These are phyloP conservation scores for Pseudocheirus occidentalis DNA, from an alignment of 2,797 vertebrate genomes.

Conservation along the genomic window DNA sequence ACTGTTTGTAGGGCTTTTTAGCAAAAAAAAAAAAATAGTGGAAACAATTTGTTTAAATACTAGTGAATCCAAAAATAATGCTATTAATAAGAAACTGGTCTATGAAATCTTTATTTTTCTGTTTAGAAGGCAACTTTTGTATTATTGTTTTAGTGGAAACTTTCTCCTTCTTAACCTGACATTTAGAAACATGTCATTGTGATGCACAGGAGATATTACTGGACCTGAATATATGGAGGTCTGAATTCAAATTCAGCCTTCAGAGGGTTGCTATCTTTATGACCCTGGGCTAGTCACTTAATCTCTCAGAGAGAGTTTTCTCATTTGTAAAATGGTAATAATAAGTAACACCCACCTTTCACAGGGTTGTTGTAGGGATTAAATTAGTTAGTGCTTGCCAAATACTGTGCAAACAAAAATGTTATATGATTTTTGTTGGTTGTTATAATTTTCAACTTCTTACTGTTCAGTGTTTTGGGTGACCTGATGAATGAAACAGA, in stretches of 20 bases:
- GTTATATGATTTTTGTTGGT: no score
- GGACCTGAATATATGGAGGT: background rate
- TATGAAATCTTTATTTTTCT: slow-evolving; percentile 75
- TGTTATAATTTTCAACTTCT: slow-evolving; percentile 73
- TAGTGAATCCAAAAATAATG: slow-evolving; percentile 71
- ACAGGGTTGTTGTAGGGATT: background rate
- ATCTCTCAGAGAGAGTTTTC: background rate
- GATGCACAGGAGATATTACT: background rate
- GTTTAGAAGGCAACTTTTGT: slow-evolving; percentile 67
- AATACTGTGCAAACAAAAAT: no score
- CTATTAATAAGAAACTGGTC: slow-evolving; percentile 57
- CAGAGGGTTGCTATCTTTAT: background rate
- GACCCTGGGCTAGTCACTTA: background rate
- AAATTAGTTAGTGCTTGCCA: background rate
- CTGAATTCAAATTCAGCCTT: background rate
- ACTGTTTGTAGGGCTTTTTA: slow-evolving; percentile 52
- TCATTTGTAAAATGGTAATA: background rate
- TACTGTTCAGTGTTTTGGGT: slow-evolving; percentile 75
- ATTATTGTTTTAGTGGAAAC: slow-evolving; percentile 71
- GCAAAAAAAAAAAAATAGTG: slow-evolving; percentile 76
- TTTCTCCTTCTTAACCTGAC: background rate
- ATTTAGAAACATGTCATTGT: background rate
- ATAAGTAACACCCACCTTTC: background rate
- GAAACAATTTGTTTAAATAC: slow-evolving; percentile 66
- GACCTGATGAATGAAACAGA: slow-evolving; percentile 76